Evolutionary conservation across 2,888 invertebrate genomes (phyloP).

Genomic region (Marasmarcha lunaedactyla): DNA sequence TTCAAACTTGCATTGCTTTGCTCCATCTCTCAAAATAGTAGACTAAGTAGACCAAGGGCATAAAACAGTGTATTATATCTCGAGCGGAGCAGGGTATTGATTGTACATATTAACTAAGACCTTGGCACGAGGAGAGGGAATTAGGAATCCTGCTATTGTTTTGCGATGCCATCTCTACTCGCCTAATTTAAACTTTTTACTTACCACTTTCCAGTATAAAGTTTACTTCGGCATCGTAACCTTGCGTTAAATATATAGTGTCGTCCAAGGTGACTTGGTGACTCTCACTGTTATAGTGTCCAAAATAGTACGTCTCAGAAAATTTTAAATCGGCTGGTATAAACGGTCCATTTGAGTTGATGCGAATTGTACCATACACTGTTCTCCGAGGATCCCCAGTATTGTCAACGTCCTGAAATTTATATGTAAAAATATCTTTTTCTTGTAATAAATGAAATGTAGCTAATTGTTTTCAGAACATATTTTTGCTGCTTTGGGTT

Average conservation of each 20-base stretch:
- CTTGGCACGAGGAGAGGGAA: too few species aligned
- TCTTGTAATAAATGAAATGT: not conserved
- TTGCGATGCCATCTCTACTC: too few species aligned
- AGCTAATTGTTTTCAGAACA: too few species aligned
- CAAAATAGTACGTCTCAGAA: constrained; percentile 45
- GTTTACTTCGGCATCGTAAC: constrained; percentile 35
- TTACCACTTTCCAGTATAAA: constrained; percentile 45
- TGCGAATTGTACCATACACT: constrained; percentile 30
- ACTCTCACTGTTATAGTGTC: constrained; percentile 38
- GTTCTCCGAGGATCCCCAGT: constrained; percentile 33
- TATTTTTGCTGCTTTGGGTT: too few species aligned
- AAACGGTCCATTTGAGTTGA: constrained; percentile 38
- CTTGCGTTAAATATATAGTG: constrained; percentile 34
- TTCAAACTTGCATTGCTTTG: too few species aligned
- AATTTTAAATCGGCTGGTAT: constrained; percentile 58
- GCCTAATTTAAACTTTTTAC: too few species aligned
- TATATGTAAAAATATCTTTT: constrained; percentile 1
- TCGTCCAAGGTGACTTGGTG: constrained; percentile 27
- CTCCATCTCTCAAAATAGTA: too few species aligned
- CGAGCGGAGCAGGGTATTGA: too few species aligned
- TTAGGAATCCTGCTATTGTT: too few species aligned
- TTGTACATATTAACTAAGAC: too few species aligned
- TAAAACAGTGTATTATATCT: too few species aligned
- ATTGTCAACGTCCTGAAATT: constrained; percentile 40
- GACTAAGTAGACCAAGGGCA: too few species aligned